phyloP scores from a whole-genome alignment of 2,888 invertebrate genomes.

The Drosophila nigritarsus region DNA sequence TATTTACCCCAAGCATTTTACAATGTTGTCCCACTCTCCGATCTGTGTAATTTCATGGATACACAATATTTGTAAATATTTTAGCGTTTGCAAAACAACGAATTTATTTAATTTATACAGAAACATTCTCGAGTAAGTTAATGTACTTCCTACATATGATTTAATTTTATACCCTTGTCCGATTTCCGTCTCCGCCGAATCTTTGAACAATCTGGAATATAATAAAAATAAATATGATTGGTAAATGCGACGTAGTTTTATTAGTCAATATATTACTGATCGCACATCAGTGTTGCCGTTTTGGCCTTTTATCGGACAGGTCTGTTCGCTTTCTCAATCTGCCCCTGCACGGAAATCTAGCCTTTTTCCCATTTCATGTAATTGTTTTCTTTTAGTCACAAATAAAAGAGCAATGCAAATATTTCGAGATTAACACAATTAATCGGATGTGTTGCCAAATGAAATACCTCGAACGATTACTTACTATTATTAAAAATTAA shows the following conservation, averaged over 20 bases:
- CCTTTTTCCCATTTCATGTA: neutral
- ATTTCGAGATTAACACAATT: neutral
- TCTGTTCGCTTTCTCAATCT: neutral
- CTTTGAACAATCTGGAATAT: constrained; percentile 89
- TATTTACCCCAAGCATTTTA: neutral
- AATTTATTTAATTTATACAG: constrained; percentile 73
- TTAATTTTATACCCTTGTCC: constrained; percentile 90
- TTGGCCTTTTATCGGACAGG: neutral
- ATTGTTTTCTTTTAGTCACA: neutral
- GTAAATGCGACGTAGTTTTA: neutral
- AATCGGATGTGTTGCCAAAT: neutral
- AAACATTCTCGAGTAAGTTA: constrained; percentile 59
- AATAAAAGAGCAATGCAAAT: neutral
- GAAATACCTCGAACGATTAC: neutral
- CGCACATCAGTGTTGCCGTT: neutral
- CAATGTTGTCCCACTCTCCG: neutral
- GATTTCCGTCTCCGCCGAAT: constrained; percentile 92
- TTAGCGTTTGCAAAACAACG: constrained; percentile 46
- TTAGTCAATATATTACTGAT: neutral
- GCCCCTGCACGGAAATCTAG: neutral
- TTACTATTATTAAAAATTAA: neutral
- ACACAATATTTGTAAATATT: neutral
- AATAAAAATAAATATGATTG: constrained; percentile 3
- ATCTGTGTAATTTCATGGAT: neutral
- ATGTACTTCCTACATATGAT: constrained; percentile 40